A percentile compares a stretch with the other conserved stretches of the same genome.
phyloP scores from a whole-genome alignment of 2,888 invertebrate species.

The Graphium colonna region DNA sequence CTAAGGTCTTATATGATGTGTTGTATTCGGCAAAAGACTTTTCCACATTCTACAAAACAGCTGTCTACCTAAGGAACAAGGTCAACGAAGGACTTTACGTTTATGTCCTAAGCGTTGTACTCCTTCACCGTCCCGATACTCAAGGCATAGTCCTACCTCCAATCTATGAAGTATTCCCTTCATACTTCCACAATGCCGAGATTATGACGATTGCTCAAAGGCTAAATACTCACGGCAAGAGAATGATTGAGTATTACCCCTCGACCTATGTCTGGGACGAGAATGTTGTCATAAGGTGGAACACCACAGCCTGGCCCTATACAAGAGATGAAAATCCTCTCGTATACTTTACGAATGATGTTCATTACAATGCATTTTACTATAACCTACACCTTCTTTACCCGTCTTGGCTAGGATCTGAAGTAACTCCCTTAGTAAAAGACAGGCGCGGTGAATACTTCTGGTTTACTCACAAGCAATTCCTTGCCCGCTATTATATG shows the following conservation, averaged over 20 bases:
- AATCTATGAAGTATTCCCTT: conserved; percentile 86
- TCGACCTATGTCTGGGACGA: conserved; percentile 61
- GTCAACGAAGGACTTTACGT: conserved; percentile 86
- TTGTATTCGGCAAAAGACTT: conserved; percentile 86
- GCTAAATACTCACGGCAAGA: conserved; percentile 67
- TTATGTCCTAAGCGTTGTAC: conserved; percentile 81
- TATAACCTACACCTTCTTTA: conserved; percentile 81
- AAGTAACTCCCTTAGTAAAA: conserved; percentile 70
- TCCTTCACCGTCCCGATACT: conserved; percentile 82
- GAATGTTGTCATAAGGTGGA: conserved; percentile 79
- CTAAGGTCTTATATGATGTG: conserved; percentile 82
- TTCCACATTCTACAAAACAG: conserved; percentile 84
- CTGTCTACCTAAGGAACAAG: conserved; percentile 83
- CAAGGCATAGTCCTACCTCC: conserved; percentile 84
- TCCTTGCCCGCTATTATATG: conserved; percentile 86
- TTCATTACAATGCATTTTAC: conserved; percentile 83
- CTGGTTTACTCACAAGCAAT: conserved; percentile 83
- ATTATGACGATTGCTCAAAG: conserved; percentile 84
- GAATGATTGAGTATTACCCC: conserved; percentile 49
- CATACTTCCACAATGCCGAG: conserved; percentile 84
- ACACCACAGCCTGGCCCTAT: conserved; percentile 80
- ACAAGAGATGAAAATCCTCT: conserved; percentile 76
- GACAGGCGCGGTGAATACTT: conserved; percentile 83
- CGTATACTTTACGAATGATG: conserved; percentile 86
- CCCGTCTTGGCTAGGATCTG: conserved; percentile 82